Conservation (phyloP, 92 coral and sea anemone genomes). For the Heliopora coerulea region DNA sequence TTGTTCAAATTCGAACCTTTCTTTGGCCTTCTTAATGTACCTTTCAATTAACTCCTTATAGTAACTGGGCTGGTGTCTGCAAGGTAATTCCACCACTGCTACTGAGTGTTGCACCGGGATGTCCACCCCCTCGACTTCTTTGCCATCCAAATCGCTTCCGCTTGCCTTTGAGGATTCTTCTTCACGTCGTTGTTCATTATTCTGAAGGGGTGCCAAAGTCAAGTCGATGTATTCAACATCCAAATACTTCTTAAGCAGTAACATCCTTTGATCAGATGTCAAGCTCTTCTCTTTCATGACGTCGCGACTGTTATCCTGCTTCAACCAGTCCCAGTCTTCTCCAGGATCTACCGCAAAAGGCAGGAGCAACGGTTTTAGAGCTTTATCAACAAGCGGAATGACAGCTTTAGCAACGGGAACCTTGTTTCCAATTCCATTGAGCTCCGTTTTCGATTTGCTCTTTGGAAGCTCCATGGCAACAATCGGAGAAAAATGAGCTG, state of each 20-base stretch:
- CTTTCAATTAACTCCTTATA: conserved; percentile 76
- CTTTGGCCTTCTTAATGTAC: conserved; percentile 73
- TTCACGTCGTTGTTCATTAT: conserved; percentile 34
- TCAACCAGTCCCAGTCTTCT: conserved; percentile 67
- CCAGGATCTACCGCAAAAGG: conserved; percentile 88
- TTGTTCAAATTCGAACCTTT: conserved; percentile 82
- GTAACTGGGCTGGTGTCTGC: conserved; percentile 83
- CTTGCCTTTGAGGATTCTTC: neutral
- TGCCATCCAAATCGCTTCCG: conserved; percentile 31
- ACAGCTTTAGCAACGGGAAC: conserved; percentile 51
- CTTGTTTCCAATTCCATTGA: neutral
- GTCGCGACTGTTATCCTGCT: conserved; percentile 51
- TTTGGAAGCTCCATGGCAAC: conserved; percentile 40
- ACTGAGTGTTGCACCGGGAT: conserved; percentile 55
- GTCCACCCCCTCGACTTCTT: conserved; percentile 59
- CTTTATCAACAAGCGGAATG: conserved; percentile 80
- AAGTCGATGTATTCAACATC: conserved; percentile 60
- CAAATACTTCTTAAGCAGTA: conserved; percentile 66
- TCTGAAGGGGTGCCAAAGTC: conserved; percentile 3
- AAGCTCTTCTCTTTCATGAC: conserved; percentile 50
- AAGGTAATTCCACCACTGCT: conserved; percentile 70
- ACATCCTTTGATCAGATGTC: conserved; percentile 60
- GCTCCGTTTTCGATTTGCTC: neutral
- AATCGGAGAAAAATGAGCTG: conserved; percentile 91
- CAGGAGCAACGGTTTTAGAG: conserved; percentile 64